Percentiles rank a stretch among this genome's conserved stretches.
Conservation (phyloP, 1,140 invertebrate species). For the Nilaparvata lugens region DNA sequence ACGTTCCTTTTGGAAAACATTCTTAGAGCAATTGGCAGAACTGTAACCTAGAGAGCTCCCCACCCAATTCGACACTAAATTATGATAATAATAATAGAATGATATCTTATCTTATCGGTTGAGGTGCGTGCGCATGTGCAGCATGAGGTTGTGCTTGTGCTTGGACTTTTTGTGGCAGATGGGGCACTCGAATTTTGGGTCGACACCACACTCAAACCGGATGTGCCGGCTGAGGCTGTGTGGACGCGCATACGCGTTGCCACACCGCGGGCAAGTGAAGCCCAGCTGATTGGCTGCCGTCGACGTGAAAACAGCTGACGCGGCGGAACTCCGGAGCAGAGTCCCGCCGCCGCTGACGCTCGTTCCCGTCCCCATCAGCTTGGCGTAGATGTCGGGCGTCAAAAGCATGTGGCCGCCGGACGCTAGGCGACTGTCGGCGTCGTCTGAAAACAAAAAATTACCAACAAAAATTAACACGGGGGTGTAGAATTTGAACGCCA, state of each 20-base stretch:
- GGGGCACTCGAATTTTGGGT: slow-evolving; percentile 26
- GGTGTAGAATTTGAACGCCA: no score
- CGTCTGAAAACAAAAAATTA: slow-evolving; percentile 8
- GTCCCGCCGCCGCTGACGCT: not conserved
- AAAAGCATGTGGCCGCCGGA: slow-evolving; percentile 9
- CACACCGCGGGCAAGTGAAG: slow-evolving; percentile 37
- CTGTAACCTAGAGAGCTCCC: no score
- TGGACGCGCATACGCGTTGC: slow-evolving; percentile 30
- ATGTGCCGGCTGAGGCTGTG: slow-evolving; percentile 24
- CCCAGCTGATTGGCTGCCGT: not conserved
- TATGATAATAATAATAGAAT: no score
- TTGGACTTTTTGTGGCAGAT: slow-evolving; percentile 25
- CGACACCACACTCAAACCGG: slow-evolving; percentile 25
- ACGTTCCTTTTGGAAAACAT: no score
- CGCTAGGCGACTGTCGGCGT: not conserved
- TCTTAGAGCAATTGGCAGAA: no score
- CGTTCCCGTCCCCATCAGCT: not conserved
- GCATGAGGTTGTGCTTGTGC: slow-evolving; percentile 25
- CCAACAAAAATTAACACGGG: not conserved
- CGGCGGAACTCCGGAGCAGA: not conserved
- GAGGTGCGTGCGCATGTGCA: slow-evolving; percentile 25
- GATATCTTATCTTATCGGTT: slow-evolving; percentile 10
- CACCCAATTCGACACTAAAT: no score
- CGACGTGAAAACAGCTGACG: not conserved
- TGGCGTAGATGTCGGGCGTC: slow-evolving; percentile 12